phyloP scores from a whole-genome alignment of 2,797 vertebrate species.

The Sciaenops ocellatus region DNA sequence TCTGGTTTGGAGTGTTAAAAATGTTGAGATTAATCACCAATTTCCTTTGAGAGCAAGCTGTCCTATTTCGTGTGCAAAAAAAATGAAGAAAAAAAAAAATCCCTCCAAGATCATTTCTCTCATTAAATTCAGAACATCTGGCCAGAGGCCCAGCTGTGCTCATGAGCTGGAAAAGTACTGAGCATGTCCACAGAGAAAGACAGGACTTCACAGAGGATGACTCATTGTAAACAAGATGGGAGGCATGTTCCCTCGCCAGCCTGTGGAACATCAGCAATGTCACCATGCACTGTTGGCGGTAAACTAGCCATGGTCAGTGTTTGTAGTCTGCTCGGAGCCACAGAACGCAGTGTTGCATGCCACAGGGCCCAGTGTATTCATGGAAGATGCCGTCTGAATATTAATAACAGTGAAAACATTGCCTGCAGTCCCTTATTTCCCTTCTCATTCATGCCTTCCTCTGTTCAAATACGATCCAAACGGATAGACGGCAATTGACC shows the following conservation, averaged over 20 bases:
- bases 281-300: conserved; percentile 72
- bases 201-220: conserved; percentile 78
- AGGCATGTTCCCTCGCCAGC: conserved; percentile 72
- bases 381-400: conserved; percentile 74
- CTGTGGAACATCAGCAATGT: conserved; percentile 75
- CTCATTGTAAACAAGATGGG: conserved; percentile 80
- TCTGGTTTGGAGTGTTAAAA: conserved; percentile 21
- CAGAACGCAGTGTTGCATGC: conserved; percentile 53
- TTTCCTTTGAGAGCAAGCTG: conserved; percentile 44
- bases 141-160: conserved; percentile 81
- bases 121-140: conserved; percentile 84
- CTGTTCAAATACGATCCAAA: conserved; percentile 41
- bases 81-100: conserved; percentile 39
- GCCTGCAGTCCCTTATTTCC: conserved; percentile 58
- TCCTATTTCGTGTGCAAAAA: conserved; percentile 56
- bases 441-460: conserved; percentile 41
- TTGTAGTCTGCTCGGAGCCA: conserved; percentile 60
- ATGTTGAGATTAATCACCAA: conserved; percentile 38
- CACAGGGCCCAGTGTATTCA: conserved; percentile 60
- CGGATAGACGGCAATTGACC: conserved; percentile 21
- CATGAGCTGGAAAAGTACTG: conserved; percentile 83
- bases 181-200: conserved; percentile 75
- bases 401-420: conserved; percentile 62
- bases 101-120: conserved; percentile 70
- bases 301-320: conserved; percentile 67